phyloP scores from a whole-genome alignment of 1,140 invertebrate species.

The Diachasmimorpha longicaudata region DNA sequence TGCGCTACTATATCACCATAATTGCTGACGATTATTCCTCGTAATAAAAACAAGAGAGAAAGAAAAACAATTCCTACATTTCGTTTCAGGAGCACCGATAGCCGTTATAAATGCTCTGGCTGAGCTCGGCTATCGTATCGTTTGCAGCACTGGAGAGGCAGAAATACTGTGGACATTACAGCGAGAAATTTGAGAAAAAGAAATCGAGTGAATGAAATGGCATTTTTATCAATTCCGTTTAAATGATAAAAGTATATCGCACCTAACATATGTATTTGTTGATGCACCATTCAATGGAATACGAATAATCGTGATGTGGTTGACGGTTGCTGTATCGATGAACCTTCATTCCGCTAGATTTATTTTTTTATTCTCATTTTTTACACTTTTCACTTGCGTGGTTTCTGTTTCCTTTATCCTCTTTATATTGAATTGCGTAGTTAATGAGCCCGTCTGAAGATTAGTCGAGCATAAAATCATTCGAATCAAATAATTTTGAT shows the following conservation, averaged over 20 bases:
- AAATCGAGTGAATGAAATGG: not conserved
- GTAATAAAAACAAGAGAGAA: slow-evolving; percentile 1
- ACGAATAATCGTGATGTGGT: not conserved
- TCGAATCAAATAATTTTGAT: not conserved
- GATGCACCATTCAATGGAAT: not conserved
- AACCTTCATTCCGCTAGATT: not conserved
- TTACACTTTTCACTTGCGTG: not conserved
- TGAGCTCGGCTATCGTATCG: slow-evolving; percentile 77
- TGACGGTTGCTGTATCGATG: not conserved
- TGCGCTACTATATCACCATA: not conserved
- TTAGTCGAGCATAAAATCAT: not conserved
- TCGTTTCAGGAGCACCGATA: slow-evolving; percentile 65
- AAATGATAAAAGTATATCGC: not conserved
- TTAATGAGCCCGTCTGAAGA: not conserved
- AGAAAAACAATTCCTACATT: slow-evolving; percentile 3
- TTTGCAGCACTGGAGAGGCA: slow-evolving; percentile 77
- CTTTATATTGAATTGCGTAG: not conserved
- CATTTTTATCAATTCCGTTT: not conserved
- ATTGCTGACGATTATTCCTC: not conserved
- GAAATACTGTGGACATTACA: slow-evolving; percentile 84
- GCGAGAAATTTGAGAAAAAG: slow-evolving; percentile 66
- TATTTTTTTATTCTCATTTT: not conserved
- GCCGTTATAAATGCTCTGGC: slow-evolving; percentile 74
- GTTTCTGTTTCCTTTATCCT: not conserved
- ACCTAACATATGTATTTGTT: not conserved